Evolutionary conservation across 2,113 vertebrate species (phyloP).

Genomic region (Brachionichthys hirsutus): DNA sequence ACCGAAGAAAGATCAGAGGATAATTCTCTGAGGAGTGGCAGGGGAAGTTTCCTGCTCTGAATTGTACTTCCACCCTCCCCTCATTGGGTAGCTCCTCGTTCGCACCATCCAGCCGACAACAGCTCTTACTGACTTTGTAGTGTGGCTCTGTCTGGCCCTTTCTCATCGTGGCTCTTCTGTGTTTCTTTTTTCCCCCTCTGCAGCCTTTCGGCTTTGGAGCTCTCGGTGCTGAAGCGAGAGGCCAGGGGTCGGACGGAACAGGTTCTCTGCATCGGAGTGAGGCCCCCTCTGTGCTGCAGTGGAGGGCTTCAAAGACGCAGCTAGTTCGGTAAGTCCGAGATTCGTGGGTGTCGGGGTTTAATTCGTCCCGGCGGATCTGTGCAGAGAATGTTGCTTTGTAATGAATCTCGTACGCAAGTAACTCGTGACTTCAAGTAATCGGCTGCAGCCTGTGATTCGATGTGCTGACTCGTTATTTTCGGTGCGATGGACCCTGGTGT

Average conservation of each 20-base stretch:
- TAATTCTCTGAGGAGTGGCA: too few relatives aligned
- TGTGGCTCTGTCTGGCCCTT: constrained; percentile 2
- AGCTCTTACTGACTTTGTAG: constrained; percentile 13
- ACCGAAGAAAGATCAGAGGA: not conserved
- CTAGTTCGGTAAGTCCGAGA: constrained; percentile 71
- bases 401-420: not conserved
- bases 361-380: too few relatives aligned
- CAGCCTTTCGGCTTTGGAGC: constrained; percentile 40
- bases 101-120: constrained; percentile 15
- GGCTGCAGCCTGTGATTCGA: constrained; percentile 3
- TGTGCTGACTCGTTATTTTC: not conserved
- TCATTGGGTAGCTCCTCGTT: too few relatives aligned
- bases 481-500: not conserved
- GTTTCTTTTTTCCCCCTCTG: constrained; percentile 11
- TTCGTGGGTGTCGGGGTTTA: too few relatives aligned
- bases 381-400: not conserved
- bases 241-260: constrained; percentile 21
- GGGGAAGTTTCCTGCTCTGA: too few relatives aligned
- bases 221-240: constrained; percentile 40
- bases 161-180: constrained; percentile 22
- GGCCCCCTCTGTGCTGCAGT: constrained; percentile 79
- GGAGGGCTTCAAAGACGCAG: constrained; percentile 79
- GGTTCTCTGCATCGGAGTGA: constrained; percentile 69
- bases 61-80: too few relatives aligned
- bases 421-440: not conserved